Evolutionary conservation across 2,797 vertebrate genomes (phyloP).

Genomic region (Falco columbarius): DNA sequence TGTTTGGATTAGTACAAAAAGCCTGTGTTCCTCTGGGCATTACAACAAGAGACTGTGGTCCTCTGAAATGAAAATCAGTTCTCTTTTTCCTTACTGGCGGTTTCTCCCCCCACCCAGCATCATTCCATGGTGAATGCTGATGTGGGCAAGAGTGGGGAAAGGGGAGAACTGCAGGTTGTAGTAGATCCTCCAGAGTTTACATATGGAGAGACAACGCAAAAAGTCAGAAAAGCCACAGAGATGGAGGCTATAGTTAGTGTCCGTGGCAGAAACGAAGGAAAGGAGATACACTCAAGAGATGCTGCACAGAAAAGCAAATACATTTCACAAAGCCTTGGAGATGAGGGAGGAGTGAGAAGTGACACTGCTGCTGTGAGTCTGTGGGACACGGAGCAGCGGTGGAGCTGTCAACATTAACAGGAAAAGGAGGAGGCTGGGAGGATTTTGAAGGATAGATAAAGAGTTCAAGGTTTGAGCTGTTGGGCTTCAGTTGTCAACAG

Average conservation of each 20-base stretch:
- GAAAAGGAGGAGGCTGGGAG: neutral
- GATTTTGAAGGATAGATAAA: neutral
- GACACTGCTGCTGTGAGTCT: neutral
- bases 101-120: neutral
- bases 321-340: neutral
- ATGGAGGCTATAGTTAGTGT: neutral
- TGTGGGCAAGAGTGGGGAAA: neutral
- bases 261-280: neutral
- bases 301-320: neutral
- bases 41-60: neutral
- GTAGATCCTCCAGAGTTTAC: neutral
- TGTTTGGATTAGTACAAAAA: neutral
- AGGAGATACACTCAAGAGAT: neutral
- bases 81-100: neutral
- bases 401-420: neutral
- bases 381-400: fast-evolving
- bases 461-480: neutral
- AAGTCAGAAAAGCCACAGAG: neutral
- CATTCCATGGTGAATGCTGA: neutral
- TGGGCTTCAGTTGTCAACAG: slow-evolving; percentile 32
- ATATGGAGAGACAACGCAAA: fast-evolving
- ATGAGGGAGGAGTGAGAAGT: neutral
- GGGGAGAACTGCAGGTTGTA: neutral
- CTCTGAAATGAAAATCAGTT: neutral
- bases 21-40: neutral